Evolutionary conservation across 2,888 invertebrate genomes (phyloP).

Genomic region (Camponotus fellah): DNA sequence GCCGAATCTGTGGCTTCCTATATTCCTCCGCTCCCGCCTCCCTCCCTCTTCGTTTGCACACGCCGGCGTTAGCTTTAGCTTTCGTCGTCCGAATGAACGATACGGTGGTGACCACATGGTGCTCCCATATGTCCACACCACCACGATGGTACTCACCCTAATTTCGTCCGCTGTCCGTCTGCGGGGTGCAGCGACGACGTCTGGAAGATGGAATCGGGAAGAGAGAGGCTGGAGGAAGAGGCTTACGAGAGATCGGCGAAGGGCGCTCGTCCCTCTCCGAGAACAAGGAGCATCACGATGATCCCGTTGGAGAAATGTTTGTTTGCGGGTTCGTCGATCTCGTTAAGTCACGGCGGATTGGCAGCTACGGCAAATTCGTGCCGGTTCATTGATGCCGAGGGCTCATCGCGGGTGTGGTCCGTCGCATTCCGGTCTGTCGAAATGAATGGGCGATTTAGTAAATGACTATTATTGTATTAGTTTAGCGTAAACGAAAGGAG

Average conservation of each 20-base stretch:
- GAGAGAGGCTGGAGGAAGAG: slow-evolving; percentile 31
- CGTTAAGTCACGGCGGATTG: slow-evolving; percentile 69
- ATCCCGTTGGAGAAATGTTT: slow-evolving; percentile 63
- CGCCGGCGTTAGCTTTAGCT: slow-evolving; percentile 69
- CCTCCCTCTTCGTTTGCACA: slow-evolving; percentile 31
- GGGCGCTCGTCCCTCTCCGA: slow-evolving; percentile 27
- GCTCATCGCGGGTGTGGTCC: slow-evolving; percentile 32
- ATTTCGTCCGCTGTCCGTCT: slow-evolving; percentile 47
- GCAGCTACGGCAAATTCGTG: slow-evolving; percentile 55
- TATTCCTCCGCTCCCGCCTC: slow-evolving; percentile 53
- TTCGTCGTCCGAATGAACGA: slow-evolving; percentile 69
- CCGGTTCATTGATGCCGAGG: slow-evolving; percentile 45
- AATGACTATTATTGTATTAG: slow-evolving; percentile 25
- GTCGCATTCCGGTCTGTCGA: slow-evolving; percentile 13
- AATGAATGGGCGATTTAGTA: slow-evolving; percentile 17
- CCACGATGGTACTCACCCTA: slow-evolving; percentile 55
- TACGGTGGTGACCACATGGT: slow-evolving; percentile 84
- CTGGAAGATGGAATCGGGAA: slow-evolving; percentile 63
- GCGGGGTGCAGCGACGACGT: slow-evolving; percentile 32
- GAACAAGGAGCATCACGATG: slow-evolving; percentile 26
- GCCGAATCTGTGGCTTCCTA: slow-evolving; percentile 60
- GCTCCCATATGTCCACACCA: slow-evolving; percentile 84
- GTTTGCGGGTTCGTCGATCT: slow-evolving; percentile 73
- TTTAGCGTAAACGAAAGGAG: background rate
- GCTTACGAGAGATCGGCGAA: slow-evolving; percentile 39